Percentiles rank a stretch among this genome's conserved stretches.
phyloP scores from a whole-genome alignment of 2,888 invertebrate species.

The Eutolmus rufibarbis region DNA sequence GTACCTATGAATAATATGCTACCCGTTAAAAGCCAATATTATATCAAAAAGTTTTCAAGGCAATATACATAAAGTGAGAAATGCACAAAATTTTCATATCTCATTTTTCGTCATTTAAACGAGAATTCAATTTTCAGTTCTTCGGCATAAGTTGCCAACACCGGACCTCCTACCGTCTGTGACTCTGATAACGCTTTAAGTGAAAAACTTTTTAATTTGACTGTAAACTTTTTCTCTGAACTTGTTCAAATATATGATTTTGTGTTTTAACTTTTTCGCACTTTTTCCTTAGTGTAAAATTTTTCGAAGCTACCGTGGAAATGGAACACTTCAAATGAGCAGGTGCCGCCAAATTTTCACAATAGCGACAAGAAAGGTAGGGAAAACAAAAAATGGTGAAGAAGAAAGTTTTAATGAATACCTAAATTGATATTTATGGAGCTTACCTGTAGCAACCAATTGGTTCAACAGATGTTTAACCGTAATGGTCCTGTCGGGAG shows the following conservation, averaged over 20 bases:
- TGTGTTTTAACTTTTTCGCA: conserved; percentile 33
- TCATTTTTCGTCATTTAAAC: not conserved
- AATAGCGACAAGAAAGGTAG: not conserved
- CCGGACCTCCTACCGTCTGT: not conserved
- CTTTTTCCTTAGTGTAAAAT: conserved; percentile 22
- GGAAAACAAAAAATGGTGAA: not conserved
- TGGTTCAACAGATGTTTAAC: conserved; percentile 27
- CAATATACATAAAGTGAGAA: not conserved
- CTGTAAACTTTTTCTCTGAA: conserved; percentile 19
- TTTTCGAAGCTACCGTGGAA: not conserved
- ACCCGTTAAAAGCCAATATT: not conserved
- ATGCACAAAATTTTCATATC: not conserved
- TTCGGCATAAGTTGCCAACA: not conserved
- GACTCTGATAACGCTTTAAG: conserved; percentile 31
- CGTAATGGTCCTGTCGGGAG: not conserved
- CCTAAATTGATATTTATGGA: conserved; percentile 33
- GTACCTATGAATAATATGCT: not conserved
- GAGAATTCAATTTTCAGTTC: not conserved
- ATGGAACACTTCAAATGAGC: conserved; percentile 2
- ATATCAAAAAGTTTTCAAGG: not conserved
- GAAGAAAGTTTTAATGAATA: conserved; percentile 29
- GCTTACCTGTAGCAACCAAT: conserved; percentile 25
- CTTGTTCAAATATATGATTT: conserved; percentile 21
- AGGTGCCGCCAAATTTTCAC: conserved; percentile 20
- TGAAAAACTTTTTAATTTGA: conserved; percentile 39